Evolutionary conservation across 1,140 invertebrate species (phyloP).

Genomic region (Druon quercuslanigerum): DNA sequence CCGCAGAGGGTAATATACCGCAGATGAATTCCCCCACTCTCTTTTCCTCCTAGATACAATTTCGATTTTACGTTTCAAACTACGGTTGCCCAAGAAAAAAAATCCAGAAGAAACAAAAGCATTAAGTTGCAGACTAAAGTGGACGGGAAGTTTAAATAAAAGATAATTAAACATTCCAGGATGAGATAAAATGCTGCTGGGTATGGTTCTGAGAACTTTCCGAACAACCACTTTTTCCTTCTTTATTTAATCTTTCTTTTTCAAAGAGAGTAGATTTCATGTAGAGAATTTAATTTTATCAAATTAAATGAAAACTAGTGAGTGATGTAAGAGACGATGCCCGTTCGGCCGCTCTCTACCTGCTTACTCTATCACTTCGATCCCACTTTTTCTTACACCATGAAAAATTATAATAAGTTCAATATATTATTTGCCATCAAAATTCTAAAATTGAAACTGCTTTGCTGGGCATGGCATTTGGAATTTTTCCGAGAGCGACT

Average conservation of each 20-base stretch:
- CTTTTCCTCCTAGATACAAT: background rate
- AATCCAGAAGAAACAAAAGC: background rate
- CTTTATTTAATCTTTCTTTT: slow-evolving; percentile 1
- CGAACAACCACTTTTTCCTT: slow-evolving; percentile 8
- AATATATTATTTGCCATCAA: no score
- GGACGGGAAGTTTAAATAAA: slow-evolving; percentile 22
- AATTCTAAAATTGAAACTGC: no score
- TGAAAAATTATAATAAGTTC: no score
- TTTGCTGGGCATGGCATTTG: no score
- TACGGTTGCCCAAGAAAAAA: background rate
- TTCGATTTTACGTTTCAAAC: slow-evolving; percentile 24
- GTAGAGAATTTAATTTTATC: background rate
- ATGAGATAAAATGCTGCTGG: slow-evolving; percentile 29
- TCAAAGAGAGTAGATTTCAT: background rate
- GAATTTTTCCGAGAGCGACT: no score
- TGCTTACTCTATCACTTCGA: no score
- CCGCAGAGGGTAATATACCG: slow-evolving; percentile 22
- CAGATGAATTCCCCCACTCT: slow-evolving; percentile 3
- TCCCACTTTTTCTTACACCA: no score
- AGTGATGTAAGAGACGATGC: no score
- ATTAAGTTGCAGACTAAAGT: slow-evolving; percentile 13
- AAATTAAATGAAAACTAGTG: no score
- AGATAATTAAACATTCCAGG: slow-evolving; percentile 15
- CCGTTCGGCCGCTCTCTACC: no score
- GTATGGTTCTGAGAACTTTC: slow-evolving; percentile 6